Evolutionary conservation across 1,140 invertebrate species (phyloP), one percentile per base, ranked within the genome.

Genomic region (Drosophila kanapiae): DNA sequence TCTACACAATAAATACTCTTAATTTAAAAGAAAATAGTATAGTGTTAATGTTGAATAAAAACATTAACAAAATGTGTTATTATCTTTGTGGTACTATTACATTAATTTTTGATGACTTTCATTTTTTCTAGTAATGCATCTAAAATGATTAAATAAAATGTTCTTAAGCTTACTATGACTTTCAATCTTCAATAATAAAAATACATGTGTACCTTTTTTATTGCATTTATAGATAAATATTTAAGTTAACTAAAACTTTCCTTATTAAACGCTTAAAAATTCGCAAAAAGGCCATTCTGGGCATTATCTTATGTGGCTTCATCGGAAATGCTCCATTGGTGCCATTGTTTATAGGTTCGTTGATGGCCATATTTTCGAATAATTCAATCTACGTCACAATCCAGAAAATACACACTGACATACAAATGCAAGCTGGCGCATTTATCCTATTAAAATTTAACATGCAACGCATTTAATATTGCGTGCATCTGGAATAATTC

Each of bases 401-500:
- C 37, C 57, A 27, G 42, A 31, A 23, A 16, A 31, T 29, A 47
- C 16, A 23, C 23, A 53, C 18, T 56, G 33, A n/a, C 8, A 2
- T 7, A 5, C 13, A 38, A 2, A 14, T 13, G 27, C 53, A 35
- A 27, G 8, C 29, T n/a, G 9, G 33, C 38, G 11, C 23, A 48
- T 58, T 75, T 71, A 87, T 76, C 58, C 61, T 65, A 68, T 83
- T 83, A 74, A 78, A 74, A 60, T 63, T 65, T 54, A 65, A 78
- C 85, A 51, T 69, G 59, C 68, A 62, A 23, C 51, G 18, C 48
- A 63, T 67, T 80, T 60, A 61, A 65, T 40, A 49, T 40, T n/a
- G 27, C 31, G 10, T 29, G 51, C 43, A 49, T 48, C 43, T 67
- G 62, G 31, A 58, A 67, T 77, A 53, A 54, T 63, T 54, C 48